Evolutionary conservation across 1,140 invertebrate genomes (phyloP).

Genomic region (Batillaria attramentaria): DNA sequence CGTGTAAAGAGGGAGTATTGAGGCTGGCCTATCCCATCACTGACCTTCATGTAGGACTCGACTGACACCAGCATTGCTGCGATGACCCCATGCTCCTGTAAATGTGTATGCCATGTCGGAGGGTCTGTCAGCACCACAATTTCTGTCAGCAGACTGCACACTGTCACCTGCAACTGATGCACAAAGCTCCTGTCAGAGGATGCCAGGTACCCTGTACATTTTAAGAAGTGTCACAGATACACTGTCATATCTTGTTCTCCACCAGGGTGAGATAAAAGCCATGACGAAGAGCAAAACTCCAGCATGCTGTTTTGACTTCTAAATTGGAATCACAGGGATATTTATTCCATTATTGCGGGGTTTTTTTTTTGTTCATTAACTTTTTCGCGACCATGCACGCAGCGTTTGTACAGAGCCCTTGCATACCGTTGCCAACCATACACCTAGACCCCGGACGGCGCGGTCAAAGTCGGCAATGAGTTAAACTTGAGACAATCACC

Average conservation of each 20-base stretch:
- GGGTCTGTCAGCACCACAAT: conserved; percentile 51
- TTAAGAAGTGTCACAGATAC: neutral
- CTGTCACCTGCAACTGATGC: conserved; percentile 56
- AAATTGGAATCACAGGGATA: too few relatives aligned
- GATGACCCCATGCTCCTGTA: conserved; percentile 60
- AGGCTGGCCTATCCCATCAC: too few relatives aligned
- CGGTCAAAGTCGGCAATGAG: too few relatives aligned
- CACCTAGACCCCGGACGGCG: too few relatives aligned
- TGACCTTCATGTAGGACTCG: conserved; percentile 63
- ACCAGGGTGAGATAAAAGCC: too few relatives aligned
- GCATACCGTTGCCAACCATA: too few relatives aligned
- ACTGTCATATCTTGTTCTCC: too few relatives aligned
- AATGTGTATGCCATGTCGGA: conserved; percentile 50
- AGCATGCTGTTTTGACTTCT: neutral
- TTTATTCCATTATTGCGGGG: too few relatives aligned
- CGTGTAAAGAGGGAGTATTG: neutral
- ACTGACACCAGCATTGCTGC: conserved; percentile 54
- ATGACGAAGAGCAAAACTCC: neutral
- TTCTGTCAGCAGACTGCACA: conserved; percentile 60
- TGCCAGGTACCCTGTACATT: neutral
- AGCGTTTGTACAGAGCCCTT: too few relatives aligned
- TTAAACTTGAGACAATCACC: neutral
- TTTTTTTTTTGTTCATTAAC: too few relatives aligned
- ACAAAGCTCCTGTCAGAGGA: conserved; percentile 4
- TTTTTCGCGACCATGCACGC: too few relatives aligned